Percentiles rank a stretch among this genome's conserved stretches.
Evolutionary conservation across 1,140 invertebrate genomes (phyloP).

Genomic region (Phymastichus coffea): DNA sequence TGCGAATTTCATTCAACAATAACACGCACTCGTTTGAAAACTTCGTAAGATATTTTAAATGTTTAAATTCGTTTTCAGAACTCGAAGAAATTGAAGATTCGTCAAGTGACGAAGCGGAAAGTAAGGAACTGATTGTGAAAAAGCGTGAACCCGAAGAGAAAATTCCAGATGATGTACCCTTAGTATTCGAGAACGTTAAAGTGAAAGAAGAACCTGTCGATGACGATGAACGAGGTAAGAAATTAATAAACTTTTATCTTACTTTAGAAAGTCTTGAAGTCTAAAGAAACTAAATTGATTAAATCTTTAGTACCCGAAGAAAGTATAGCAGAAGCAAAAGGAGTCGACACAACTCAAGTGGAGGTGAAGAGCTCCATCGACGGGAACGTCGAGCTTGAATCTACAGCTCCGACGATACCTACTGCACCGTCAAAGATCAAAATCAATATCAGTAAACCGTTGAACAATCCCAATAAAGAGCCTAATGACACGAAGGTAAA

Average conservation of each 20-base stretch:
- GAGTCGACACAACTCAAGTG: conserved; percentile 61
- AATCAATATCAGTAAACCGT: conserved; percentile 74
- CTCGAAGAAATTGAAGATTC: conserved; percentile 28
- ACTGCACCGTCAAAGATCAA: conserved; percentile 68
- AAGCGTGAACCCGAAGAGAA: conserved; percentile 34
- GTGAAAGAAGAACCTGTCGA: conserved; percentile 63
- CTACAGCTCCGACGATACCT: conserved; percentile 57
- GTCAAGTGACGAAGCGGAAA: conserved; percentile 12
- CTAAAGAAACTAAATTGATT: background rate
- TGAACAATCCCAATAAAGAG: conserved; percentile 49
- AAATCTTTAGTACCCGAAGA: conserved; percentile 5
- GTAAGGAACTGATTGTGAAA: conserved; percentile 42
- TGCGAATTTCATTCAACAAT: too few relatives aligned
- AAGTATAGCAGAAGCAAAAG: conserved; percentile 34
- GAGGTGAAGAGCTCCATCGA: conserved; percentile 69
- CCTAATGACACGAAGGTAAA: conserved; percentile 42
- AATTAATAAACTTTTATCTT: background rate
- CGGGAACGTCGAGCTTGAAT: conserved; percentile 68
- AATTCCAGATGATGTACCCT: conserved; percentile 23
- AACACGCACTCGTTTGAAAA: too few relatives aligned
- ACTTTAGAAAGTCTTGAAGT: background rate
- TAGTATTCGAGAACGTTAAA: conserved; percentile 46
- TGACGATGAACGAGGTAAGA: conserved; percentile 57
- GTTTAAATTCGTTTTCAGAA: too few relatives aligned
- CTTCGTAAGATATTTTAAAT: too few relatives aligned